A percentile compares a stretch with the other conserved stretches of the same genome.
phyloP scores from a whole-genome alignment of 2,888 invertebrate species.

The Synanthedon formicaeformis region DNA sequence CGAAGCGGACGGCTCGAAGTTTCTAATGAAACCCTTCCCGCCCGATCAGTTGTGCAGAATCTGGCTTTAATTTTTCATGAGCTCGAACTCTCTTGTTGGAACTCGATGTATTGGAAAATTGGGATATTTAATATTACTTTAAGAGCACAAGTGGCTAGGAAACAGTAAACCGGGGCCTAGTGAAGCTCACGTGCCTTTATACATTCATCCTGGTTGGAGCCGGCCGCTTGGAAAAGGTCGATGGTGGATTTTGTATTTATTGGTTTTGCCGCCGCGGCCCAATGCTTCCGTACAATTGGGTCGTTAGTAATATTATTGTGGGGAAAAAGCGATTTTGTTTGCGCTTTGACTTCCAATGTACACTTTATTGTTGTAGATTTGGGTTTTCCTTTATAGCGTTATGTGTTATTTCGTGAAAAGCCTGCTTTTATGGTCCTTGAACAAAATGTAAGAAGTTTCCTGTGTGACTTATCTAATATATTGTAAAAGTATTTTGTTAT shows the following conservation, averaged over 20 bases:
- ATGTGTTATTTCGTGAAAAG: conserved; percentile 47
- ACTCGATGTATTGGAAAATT: conserved; percentile 24
- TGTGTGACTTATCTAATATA: conserved; percentile 14
- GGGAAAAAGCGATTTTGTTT: conserved; percentile 61
- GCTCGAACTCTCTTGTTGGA: conserved; percentile 17
- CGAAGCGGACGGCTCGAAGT: conserved; percentile 20
- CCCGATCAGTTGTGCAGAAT: conserved; percentile 23
- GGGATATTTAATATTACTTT: conserved; percentile 35
- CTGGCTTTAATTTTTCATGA: conserved; percentile 39
- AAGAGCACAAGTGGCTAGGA: conserved; percentile 38
- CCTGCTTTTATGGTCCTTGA: conserved; percentile 39
- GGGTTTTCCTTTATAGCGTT: conserved; percentile 45
- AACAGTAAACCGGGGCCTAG: conserved; percentile 34
- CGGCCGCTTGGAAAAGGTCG: conserved; percentile 43
- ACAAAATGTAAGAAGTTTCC: conserved; percentile 35
- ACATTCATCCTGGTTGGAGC: conserved; percentile 41
- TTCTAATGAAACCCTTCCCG: conserved; percentile 30
- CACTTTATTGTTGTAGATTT: conserved; percentile 61
- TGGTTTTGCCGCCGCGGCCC: conserved; percentile 56
- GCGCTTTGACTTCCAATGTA: conserved; percentile 62
- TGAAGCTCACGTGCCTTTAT: conserved; percentile 39
- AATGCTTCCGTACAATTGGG: conserved; percentile 63
- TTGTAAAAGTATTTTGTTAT: neutral
- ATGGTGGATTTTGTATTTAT: conserved; percentile 62
- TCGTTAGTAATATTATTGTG: conserved; percentile 69